Evolutionary conservation across 2,888 invertebrate species (phyloP).

Genomic region (Nebria brevicollis): DNA sequence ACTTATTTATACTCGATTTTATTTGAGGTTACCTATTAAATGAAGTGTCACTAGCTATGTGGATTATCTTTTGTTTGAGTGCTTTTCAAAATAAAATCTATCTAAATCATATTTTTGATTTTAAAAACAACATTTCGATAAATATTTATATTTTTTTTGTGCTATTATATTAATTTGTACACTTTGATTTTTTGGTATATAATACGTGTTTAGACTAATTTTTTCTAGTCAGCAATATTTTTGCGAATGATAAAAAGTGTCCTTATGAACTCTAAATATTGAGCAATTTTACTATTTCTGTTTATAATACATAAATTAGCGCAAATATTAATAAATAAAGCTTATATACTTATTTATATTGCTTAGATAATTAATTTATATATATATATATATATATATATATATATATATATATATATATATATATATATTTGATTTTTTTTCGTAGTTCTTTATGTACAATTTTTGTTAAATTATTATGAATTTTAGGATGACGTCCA

Average conservation of each 20-base stretch:
- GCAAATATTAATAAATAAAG: background rate
- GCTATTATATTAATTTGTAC: no score
- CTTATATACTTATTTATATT: background rate
- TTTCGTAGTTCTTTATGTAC: background rate
- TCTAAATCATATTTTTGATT: no score
- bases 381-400: no score
- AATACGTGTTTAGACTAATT: no score
- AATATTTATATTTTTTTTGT: no score
- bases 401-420: no score
- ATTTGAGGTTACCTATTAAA: background rate
- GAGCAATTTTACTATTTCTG: background rate
- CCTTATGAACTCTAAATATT: background rate
- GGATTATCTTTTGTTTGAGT: no score
- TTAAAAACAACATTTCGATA: no score
- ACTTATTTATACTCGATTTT: background rate
- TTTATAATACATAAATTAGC: background rate
- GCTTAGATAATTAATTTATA: no score
- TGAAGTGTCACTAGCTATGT: background rate
- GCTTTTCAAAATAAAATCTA: no score
- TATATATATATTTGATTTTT: no score
- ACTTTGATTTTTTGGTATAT: no score
- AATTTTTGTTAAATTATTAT: background rate
- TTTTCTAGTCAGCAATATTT: background rate
- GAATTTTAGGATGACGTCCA: constrained; percentile 28
- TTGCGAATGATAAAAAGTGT: constrained; percentile 8